A percentile compares a stretch with the other conserved stretches of the same genome.
Evolutionary conservation across 2,797 vertebrate species (phyloP).

Genomic region (Lacerta bilineata): DNA sequence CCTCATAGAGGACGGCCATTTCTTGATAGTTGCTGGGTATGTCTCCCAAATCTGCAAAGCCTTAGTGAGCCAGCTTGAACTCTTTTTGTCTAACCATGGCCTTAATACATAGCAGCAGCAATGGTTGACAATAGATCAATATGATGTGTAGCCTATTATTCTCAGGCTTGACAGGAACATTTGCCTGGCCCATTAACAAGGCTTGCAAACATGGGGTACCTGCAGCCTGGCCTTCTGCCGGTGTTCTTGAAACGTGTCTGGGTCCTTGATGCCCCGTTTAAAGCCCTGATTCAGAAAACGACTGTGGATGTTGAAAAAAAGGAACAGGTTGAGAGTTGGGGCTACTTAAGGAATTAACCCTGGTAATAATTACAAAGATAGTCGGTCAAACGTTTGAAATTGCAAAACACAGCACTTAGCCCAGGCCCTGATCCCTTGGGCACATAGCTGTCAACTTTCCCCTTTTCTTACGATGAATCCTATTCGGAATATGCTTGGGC

Average conservation of each 20-base stretch:
- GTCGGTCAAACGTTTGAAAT: neutral
- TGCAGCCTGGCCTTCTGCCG: neutral
- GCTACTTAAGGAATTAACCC: neutral
- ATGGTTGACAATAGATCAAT: slow-evolving; percentile 63
- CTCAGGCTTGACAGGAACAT: slow-evolving; percentile 41
- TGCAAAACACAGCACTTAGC: neutral
- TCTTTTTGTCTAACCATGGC: slow-evolving; percentile 62
- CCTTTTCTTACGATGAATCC: too few relatives aligned
- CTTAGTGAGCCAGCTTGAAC: slow-evolving; percentile 40
- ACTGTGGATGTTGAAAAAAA: neutral
- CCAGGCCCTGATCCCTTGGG: neutral
- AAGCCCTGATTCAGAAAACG: neutral
- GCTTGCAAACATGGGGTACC: slow-evolving; percentile 33
- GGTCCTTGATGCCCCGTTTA: neutral
- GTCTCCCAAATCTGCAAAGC: neutral
- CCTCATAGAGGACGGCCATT: too few relatives aligned
- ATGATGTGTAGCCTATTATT: slow-evolving; percentile 41
- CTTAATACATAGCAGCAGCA: slow-evolving; percentile 42
- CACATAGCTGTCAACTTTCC: too few relatives aligned
- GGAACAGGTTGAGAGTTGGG: neutral
- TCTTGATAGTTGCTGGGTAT: too few relatives aligned
- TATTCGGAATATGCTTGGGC: too few relatives aligned
- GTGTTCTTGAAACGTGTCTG: neutral
- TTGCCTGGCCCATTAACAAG: slow-evolving; percentile 56
- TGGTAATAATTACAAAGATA: neutral